These are phyloP conservation scores for Isichthys henryi DNA, from an alignment of 2,113 vertebrate genomes.

Conservation along the genomic window DNA sequence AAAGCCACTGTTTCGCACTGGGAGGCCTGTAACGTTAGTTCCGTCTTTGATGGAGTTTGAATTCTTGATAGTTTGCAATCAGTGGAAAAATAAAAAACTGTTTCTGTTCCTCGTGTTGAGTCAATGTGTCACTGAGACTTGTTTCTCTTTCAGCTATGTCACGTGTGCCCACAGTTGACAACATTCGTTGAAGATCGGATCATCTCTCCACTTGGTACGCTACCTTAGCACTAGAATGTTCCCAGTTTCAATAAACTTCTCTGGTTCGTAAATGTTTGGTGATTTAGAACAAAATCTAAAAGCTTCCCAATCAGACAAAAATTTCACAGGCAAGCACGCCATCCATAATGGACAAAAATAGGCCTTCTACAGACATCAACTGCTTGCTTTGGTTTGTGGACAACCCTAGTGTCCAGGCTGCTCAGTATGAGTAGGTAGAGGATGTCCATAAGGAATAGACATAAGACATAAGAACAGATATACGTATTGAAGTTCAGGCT, in stretches of 20 bases:
- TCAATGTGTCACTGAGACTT: background rate
- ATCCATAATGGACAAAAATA: background rate
- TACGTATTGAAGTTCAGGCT: background rate
- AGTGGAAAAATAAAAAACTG: background rate
- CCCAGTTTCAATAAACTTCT: background rate
- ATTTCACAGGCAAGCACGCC: background rate
- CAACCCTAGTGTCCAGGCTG: background rate
- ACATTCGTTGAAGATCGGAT: background rate
- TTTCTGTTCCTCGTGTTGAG: background rate
- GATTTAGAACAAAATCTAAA: background rate
- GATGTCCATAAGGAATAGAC: background rate
- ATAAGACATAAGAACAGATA: background rate
- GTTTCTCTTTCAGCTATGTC: background rate
- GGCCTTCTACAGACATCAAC: background rate
- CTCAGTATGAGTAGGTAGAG: background rate
- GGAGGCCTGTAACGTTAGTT: background rate
- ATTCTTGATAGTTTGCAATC: background rate
- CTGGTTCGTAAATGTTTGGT: background rate
- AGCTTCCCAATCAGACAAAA: background rate
- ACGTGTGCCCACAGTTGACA: background rate
- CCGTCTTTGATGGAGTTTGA: background rate
- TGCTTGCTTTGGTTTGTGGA: background rate
- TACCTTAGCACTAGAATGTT: background rate
- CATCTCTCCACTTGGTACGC: background rate
- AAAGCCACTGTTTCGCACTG: background rate